These are phyloP conservation scores for Galerucella pusilla DNA, from an alignment of 2,888 invertebrate genomes.

Conservation along the genomic window DNA sequence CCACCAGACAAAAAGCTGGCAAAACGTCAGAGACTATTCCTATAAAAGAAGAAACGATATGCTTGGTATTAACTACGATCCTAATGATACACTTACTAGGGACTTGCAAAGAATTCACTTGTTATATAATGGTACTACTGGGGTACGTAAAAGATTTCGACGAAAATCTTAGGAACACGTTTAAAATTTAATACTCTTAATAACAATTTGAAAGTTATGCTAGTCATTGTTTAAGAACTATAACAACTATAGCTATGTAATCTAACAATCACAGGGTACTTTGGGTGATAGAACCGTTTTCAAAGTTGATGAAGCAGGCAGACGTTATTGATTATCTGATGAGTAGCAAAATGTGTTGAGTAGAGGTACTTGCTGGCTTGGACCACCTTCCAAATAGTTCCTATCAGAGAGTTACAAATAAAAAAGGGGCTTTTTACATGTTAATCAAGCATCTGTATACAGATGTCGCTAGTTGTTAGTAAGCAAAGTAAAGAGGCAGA, in stretches of 20 bases:
- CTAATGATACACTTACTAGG: slow-evolving; percentile 27
- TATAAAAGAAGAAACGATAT: slow-evolving; percentile 50
- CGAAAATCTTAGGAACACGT: slow-evolving; percentile 2
- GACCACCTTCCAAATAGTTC: too few relatives aligned
- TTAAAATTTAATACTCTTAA: background rate
- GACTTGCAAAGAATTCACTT: slow-evolving; percentile 33
- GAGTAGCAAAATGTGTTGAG: too few relatives aligned
- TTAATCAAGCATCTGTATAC: too few relatives aligned
- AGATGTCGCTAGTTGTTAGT: too few relatives aligned
- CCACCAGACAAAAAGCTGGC: slow-evolving; percentile 69
- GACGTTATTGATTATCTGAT: too few relatives aligned
- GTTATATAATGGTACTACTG: slow-evolving; percentile 22
- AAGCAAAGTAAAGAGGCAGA: too few relatives aligned
- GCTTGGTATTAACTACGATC: slow-evolving; percentile 52
- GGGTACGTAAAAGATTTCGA: background rate
- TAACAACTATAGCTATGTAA: background rate
- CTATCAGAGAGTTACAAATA: too few relatives aligned
- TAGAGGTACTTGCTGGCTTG: too few relatives aligned
- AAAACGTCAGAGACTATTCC: slow-evolving; percentile 59
- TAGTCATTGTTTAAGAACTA: background rate
- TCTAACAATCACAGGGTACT: background rate
- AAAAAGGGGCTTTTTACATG: too few relatives aligned
- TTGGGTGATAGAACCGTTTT: background rate
- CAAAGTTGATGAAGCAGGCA: background rate
- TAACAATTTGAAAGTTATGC: background rate